Evolutionary conservation across 2,888 invertebrate species (phyloP), one percentile per base, ranked within the genome.

Genomic region (Rhingia campestris): DNA sequence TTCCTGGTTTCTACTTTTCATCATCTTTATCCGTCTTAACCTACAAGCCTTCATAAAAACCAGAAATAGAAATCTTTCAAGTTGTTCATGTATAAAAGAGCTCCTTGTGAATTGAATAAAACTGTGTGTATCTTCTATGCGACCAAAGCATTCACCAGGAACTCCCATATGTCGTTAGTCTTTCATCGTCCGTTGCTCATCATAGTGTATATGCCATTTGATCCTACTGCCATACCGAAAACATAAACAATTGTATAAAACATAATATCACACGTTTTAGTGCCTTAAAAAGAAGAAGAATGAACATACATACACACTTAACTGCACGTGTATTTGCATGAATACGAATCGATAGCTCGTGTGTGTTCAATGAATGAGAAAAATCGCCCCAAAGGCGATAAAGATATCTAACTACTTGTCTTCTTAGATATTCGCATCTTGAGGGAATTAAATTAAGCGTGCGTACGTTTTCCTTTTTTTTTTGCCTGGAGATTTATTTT

Each of bases 401-500:
- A 12, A 53, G 51, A 53, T 54, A 54, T 33, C 12, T 30, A 22
- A 12, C 12, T 22, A 4, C 53, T 54, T 30, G 33, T 53, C 56
- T 22, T 22, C 41, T 43, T 22, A 37, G 45, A 56, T 41, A 47
- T 30, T 33, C 37, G 6, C 47, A 7, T 56, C 30, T 54, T 39
- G 22, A 59, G 51, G 51, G 41, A 32, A 72, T 61, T 53, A 43
- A 53, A 72, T 41, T 43, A 61, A 61, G 72, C 43, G 61, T 43
- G 37, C 32, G 37, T 47, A 14, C 7, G 7, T 37, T 53, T 30
- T 39, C 6, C 22, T n/a, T 2, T 37, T 51, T 35, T 43, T 43
- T 33, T 22, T 35, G 22, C 22, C 22, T 43, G 5, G 14, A 72
- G 41, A 61, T 51, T 51, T 51, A 61, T 61, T 72, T 59, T 9